Base-by-base conservation (phyloP, 2,888 invertebrate genomes). In the Deilephila elpenor region DNA sequence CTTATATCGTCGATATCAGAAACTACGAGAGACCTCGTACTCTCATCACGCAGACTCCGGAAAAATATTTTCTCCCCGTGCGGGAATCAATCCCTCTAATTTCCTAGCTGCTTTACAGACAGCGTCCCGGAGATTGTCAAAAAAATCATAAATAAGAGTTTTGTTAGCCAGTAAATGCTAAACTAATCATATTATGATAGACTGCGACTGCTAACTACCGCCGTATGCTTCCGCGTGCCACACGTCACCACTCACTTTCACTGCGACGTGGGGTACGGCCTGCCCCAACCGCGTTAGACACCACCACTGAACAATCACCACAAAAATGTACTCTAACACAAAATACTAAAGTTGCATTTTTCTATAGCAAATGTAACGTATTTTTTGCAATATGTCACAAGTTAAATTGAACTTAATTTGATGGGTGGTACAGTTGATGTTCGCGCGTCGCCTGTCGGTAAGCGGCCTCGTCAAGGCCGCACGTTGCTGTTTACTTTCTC, bases 401-500 rank as follows among this genome's bases (percentile, higher is more conserved):
- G 78, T 78, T 62, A 77, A 85, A 83, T 84, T 85, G 83, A 75
- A 86, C 88, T 83, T 78, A 82, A 83, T 82, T 75, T 74, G 73
- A 75, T 76, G 71, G 62, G 56, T 59, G 70, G 76, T 83, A 86
- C 78, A 81, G 85, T 84, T 76, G 78, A 73, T 73, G 85, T 83
- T 87, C 74, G 80, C 61, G 75, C 74, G 78, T 74, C 71, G 71
- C 71, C 72, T 72, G 74, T 71, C 73, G 64, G 71, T 76, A 78
- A 81, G 86, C 86, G 92, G 89, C 91, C 91, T 90, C 89, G 82
- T 85, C 90, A 93, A 92, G 93, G 92, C 90, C 92, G 89, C 86
- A 84, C 86, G 88, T 88, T 84, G 85, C 85, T 91, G 89, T 92
- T 92, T 90, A 90, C 93, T 93, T 93, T 93, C 93, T 91, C 92